A percentile compares a stretch with the other conserved stretches of the same genome.
These are phyloP conservation scores for Euzophera pinguis DNA, from an alignment of 2,888 invertebrate genomes.

Conservation along the genomic window DNA sequence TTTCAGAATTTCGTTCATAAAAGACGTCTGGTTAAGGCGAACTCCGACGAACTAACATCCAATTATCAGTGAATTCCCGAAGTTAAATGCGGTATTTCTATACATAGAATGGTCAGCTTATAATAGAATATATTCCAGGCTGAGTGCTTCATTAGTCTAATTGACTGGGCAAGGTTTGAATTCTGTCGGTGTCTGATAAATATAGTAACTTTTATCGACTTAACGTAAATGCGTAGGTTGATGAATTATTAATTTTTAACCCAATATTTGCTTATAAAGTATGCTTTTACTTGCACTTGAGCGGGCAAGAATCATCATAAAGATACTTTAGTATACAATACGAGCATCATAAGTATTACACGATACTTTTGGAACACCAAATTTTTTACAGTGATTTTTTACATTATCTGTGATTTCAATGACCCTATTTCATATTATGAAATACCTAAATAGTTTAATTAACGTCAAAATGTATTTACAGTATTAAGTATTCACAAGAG, in stretches of 20 bases:
- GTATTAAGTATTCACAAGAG: too few species aligned
- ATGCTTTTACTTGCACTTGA: too few species aligned
- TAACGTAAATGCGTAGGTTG: not conserved
- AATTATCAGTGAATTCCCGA: not conserved
- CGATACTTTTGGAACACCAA: too few species aligned
- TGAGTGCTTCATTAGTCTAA: constrained; percentile 1
- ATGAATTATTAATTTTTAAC: not conserved
- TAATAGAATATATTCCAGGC: not conserved
- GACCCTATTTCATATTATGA: too few species aligned
- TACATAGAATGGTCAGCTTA: not conserved
- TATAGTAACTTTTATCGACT: not conserved
- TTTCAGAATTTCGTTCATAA: not conserved
- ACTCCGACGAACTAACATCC: constrained; percentile 1
- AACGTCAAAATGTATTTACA: too few species aligned
- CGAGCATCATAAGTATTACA: too few species aligned
- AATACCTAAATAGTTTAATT: too few species aligned
- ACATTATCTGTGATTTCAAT: too few species aligned
- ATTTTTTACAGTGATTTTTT: too few species aligned
- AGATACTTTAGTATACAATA: too few species aligned
- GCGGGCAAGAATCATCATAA: too few species aligned
- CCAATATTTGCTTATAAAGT: too few species aligned
- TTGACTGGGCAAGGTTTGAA: not conserved
- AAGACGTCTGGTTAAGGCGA: not conserved
- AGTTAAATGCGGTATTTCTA: constrained; percentile 1
- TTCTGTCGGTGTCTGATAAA: not conserved